Evolutionary conservation across 2,113 vertebrate genomes (phyloP).

Genomic region (Heloderma charlesbogerti): DNA sequence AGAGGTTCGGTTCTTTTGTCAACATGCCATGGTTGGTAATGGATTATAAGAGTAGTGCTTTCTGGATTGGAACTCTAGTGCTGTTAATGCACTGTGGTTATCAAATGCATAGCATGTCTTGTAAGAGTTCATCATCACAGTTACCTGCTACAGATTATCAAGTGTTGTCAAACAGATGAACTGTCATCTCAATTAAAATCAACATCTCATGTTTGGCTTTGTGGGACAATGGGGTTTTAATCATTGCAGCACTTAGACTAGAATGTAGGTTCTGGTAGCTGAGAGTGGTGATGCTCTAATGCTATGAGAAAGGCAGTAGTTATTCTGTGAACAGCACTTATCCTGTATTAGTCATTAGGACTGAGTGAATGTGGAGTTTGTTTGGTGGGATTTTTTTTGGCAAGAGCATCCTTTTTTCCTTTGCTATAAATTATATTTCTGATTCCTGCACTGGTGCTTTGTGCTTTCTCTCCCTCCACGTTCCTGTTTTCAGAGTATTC

Average conservation of each 20-base stretch:
- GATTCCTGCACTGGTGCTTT: conserved; percentile 60
- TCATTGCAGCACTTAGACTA: conserved; percentile 47
- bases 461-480: conserved; percentile 40
- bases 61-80: conserved; percentile 38
- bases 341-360: conserved; percentile 55
- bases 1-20: background rate
- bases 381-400: conserved; percentile 28
- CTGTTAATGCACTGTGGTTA: conserved; percentile 52
- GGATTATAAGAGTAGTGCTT: conserved; percentile 48
- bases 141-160: conserved; percentile 41
- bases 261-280: conserved; percentile 58
- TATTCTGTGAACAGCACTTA: conserved; percentile 63
- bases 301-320: conserved; percentile 52
- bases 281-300: conserved; percentile 52
- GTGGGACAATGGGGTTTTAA: conserved; percentile 64
- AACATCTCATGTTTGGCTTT: conserved; percentile 58
- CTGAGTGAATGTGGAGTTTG: conserved; percentile 31
- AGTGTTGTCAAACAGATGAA: conserved; percentile 66
- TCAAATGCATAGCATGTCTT: conserved; percentile 37
- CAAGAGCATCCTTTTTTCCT: conserved; percentile 52
- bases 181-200: conserved; percentile 49
- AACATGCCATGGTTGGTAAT: conserved; percentile 34
- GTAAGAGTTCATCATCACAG: conserved; percentile 53
- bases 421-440: conserved; percentile 60
- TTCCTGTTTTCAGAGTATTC: conserved; percentile 68